Conservation (phyloP, 2,888 invertebrate species). For the Chloroclystis v-ata region DNA sequence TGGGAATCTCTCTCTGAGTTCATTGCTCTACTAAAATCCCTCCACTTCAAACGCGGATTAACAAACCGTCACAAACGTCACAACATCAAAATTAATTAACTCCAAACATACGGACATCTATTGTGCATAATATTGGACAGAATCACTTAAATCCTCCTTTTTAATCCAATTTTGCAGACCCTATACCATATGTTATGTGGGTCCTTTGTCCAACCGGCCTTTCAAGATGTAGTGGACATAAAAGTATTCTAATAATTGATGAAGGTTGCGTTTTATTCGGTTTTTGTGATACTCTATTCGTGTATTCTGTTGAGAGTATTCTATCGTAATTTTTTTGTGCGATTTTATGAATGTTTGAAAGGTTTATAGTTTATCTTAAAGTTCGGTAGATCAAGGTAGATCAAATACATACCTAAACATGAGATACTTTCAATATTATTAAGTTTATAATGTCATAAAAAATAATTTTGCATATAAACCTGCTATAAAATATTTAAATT, state of each 20-base stretch:
- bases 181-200: slow-evolving; percentile 56
- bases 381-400: no score
- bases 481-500: no score
- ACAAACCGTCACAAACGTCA: slow-evolving; percentile 37
- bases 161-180: slow-evolving; percentile 67
- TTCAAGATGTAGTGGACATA: slow-evolving; percentile 51
- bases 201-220: slow-evolving; percentile 60
- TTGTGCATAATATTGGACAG: slow-evolving; percentile 50
- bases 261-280: slow-evolving; percentile 58
- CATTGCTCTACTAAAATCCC: no score
- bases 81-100: slow-evolving; percentile 59
- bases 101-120: slow-evolving; percentile 44
- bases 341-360: no score
- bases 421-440: no score
- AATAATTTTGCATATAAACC: no score
- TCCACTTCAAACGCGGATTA: not conserved
- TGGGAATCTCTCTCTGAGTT: no score
- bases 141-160: slow-evolving; percentile 45
- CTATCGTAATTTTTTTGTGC: no score
- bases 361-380: no score
- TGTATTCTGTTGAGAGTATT: slow-evolving; percentile 39
- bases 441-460: no score
- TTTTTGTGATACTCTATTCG: slow-evolving; percentile 47
- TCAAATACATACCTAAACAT: no score
- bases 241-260: slow-evolving; percentile 54